phyloP scores from a whole-genome alignment of 2,113 vertebrate species.

The Aldabrachelys gigantea region DNA sequence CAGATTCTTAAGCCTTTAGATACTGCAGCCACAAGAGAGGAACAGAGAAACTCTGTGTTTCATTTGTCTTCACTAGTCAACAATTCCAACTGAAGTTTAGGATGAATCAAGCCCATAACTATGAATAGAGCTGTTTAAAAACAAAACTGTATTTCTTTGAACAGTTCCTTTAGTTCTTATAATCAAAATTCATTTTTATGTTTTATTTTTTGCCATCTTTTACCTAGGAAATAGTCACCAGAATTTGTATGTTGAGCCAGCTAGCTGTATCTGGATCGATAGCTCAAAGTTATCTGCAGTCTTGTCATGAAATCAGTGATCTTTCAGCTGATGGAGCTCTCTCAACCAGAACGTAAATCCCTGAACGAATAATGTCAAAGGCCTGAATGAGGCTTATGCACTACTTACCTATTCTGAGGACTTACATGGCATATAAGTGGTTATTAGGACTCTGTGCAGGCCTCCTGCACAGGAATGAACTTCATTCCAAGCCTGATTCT shows the following conservation, averaged over 20 bases:
- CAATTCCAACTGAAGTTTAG: neutral
- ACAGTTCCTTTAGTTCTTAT: neutral
- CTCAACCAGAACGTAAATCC: neutral
- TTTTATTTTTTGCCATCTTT: neutral
- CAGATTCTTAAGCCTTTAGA: neutral
- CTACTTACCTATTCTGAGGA: neutral
- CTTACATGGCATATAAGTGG: neutral
- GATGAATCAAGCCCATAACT: neutral
- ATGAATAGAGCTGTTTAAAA: neutral
- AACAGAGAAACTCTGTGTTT: neutral
- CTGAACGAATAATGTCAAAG: neutral
- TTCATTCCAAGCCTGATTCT: neutral
- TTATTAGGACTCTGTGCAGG: neutral
- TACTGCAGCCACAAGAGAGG: neutral
- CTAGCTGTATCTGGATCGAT: neutral
- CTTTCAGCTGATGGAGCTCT: neutral
- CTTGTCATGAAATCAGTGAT: neutral
- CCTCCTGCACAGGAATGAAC: neutral
- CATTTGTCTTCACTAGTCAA: neutral
- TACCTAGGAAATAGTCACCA: neutral
- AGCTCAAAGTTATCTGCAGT: neutral
- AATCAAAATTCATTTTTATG: neutral
- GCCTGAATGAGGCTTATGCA: neutral
- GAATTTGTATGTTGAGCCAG: neutral
- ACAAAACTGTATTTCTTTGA: neutral